Conservation (phyloP, 2,888 invertebrate species). For the Gymnosoma rotundatum region DNA sequence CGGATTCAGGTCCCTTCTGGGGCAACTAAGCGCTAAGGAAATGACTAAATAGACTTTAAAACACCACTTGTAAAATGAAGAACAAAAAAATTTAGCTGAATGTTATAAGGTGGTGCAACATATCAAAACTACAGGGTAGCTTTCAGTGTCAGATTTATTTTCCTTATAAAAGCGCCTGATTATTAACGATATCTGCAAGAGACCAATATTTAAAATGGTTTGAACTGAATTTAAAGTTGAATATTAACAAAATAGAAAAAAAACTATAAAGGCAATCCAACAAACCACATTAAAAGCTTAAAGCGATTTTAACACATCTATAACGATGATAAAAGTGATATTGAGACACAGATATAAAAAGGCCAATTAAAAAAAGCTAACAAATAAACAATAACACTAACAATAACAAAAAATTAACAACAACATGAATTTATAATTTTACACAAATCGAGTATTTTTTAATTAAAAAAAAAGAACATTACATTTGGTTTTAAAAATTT, state of each 20-base stretch:
- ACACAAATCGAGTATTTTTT: background rate
- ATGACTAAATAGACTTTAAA: too few relatives aligned
- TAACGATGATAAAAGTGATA: too few relatives aligned
- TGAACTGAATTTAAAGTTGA: constrained; percentile 52
- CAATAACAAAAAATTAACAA: background rate
- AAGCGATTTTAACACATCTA: background rate
- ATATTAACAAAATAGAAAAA: constrained; percentile 7
- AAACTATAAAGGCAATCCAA: background rate
- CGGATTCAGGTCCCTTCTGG: too few relatives aligned
- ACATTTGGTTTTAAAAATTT: background rate
- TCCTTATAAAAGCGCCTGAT: constrained; percentile 5
- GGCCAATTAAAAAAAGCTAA: background rate
- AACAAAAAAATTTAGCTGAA: background rate
- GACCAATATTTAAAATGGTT: constrained; percentile 48
- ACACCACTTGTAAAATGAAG: too few relatives aligned
- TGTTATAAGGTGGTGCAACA: background rate
- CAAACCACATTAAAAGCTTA: background rate
- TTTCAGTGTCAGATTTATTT: constrained; percentile 1
- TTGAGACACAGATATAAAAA: too few relatives aligned
- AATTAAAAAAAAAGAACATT: background rate
- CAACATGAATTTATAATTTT: background rate
- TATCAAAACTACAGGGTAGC: constrained; percentile 8
- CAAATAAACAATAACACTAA: background rate
- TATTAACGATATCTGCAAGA: constrained; percentile 59
- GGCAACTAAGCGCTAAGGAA: too few relatives aligned